A percentile compares a stretch with the other conserved stretches of the same genome.
Evolutionary conservation across 2,797 vertebrate species (phyloP).

Genomic region (Mormyrops attenuatus): DNA sequence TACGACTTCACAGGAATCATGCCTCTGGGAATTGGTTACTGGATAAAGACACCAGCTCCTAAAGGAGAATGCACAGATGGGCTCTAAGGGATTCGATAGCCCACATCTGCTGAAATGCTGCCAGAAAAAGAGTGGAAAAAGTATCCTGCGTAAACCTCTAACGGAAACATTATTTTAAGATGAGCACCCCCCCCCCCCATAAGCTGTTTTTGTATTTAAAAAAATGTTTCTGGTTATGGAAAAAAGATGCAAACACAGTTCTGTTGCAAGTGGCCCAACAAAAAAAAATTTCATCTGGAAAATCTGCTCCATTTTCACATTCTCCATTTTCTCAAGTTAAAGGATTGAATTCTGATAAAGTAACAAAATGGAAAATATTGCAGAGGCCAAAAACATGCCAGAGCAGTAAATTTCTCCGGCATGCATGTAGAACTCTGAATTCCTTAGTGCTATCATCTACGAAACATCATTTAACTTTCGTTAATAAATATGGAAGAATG

Average conservation of each 20-base stretch:
- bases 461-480: not conserved
- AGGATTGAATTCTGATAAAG: conserved; percentile 2
- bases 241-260: not conserved
- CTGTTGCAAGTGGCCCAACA: not conserved
- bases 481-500: not conserved
- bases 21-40: not conserved
- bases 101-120: not conserved
- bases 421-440: not conserved
- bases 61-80: not conserved
- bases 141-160: not conserved
- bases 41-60: not conserved
- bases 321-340: not conserved
- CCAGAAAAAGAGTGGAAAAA: not conserved
- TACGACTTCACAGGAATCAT: not conserved
- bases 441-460: not conserved
- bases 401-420: not conserved
- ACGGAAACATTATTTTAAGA: conserved; percentile 12
- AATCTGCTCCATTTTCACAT: not conserved
- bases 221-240: not conserved
- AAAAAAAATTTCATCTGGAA: not conserved
- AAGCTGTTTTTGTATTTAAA: not conserved
- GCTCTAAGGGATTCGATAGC: not conserved
- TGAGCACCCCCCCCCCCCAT: not conserved
- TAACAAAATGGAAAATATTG: not conserved
- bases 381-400: not conserved